phyloP scores from a whole-genome alignment of 2,113 vertebrate genomes.

The Conger conger region DNA sequence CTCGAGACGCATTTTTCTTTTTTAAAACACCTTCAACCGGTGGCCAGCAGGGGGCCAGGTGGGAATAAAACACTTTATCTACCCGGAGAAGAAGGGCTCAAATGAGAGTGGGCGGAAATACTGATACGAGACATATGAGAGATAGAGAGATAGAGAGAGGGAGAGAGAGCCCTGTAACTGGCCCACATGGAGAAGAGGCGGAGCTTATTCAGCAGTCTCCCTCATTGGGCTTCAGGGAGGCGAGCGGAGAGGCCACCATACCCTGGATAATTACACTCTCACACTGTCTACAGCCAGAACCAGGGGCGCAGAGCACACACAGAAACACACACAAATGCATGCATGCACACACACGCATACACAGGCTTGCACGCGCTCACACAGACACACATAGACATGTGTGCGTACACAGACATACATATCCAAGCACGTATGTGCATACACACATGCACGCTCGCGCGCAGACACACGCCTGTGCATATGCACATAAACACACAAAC shows the following conservation, averaged over 20 bases:
- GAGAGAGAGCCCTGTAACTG: neutral
- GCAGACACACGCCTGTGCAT: no score
- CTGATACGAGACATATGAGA: neutral
- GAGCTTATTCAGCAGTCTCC: neutral
- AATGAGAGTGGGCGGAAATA: neutral
- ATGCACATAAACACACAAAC: no score
- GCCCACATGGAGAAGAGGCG: neutral
- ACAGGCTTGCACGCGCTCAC: no score
- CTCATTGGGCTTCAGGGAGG: neutral
- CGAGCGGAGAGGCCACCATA: neutral
- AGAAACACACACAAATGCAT: neutral
- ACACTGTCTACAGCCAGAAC: neutral
- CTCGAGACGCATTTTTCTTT: neutral
- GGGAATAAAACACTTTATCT: neutral
- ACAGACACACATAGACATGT: no score
- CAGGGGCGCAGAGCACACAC: neutral
- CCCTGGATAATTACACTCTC: conserved; percentile 1
- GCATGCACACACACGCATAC: neutral
- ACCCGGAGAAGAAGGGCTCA: neutral
- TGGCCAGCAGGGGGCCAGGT: neutral
- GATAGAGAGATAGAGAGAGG: no score
- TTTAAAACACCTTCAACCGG: neutral
- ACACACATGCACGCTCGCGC: no score
- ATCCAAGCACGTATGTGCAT: no score
- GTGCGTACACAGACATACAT: no score